Conservation (phyloP, 2,113 vertebrate species). For the Rynchops niger region DNA sequence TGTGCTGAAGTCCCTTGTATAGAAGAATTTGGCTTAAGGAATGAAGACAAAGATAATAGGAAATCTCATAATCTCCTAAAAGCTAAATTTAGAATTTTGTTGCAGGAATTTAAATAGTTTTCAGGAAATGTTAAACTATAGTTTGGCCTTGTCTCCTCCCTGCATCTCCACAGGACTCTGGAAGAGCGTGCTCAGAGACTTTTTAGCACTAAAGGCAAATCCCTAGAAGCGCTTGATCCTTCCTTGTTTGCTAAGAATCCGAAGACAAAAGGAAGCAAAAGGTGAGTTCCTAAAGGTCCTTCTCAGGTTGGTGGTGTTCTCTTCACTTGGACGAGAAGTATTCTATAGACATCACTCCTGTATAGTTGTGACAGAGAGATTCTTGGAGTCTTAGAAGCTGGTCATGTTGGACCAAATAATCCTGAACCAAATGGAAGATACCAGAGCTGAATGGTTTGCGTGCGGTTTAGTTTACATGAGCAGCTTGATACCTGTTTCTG, state of each 20-base stretch:
- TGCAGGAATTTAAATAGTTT: neutral
- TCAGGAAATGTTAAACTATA: neutral
- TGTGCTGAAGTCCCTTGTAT: neutral
- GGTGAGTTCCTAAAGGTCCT: constrained; percentile 70
- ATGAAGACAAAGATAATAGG: neutral
- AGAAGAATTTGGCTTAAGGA: neutral
- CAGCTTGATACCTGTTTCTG: neutral
- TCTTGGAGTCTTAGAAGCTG: neutral
- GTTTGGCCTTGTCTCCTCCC: neutral
- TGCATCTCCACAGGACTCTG: constrained; percentile 81
- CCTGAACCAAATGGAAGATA: neutral
- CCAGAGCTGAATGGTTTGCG: neutral
- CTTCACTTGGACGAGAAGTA: neutral
- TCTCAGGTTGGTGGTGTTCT: neutral
- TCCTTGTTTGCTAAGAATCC: constrained; percentile 97
- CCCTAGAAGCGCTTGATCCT: constrained; percentile 89
- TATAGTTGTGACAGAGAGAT: neutral
- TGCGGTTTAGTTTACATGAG: neutral
- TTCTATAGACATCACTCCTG: neutral
- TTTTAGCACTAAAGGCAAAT: constrained; percentile 97
- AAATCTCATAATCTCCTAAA: neutral
- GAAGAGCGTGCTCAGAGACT: constrained; percentile 95
- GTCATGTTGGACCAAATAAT: neutral
- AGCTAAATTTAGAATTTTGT: neutral
- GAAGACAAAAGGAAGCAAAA: constrained; percentile 94